phyloP scores from a whole-genome alignment of 2,113 vertebrate genomes.

The Puma concolor region DNA sequence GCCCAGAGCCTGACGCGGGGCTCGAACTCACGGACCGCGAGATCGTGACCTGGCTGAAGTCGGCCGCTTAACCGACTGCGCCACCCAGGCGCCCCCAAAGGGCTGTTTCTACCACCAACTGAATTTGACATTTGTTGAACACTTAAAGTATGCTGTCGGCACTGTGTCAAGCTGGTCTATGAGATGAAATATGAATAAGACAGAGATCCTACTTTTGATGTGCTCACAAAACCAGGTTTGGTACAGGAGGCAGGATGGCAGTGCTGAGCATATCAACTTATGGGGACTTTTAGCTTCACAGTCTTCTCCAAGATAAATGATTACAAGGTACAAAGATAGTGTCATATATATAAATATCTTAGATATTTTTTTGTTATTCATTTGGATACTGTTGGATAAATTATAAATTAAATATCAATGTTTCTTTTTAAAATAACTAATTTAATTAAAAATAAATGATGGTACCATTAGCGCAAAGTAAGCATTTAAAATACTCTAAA shows the following conservation, averaged over 20 bases:
- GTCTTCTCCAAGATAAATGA: background rate
- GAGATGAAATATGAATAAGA: background rate
- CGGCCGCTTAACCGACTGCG: no score
- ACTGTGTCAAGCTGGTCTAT: background rate
- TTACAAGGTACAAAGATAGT: background rate
- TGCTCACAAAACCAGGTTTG: background rate
- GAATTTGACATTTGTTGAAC: background rate
- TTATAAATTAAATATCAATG: background rate
- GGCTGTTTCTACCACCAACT: background rate
- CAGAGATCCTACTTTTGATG: background rate
- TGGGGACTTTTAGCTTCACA: background rate
- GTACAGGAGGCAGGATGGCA: background rate
- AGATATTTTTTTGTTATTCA: background rate
- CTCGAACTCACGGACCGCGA: no score
- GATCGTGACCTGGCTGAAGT: no score
- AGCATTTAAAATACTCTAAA: background rate
- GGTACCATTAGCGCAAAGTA: background rate
- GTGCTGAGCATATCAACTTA: background rate
- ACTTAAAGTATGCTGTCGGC: background rate
- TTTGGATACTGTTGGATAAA: background rate
- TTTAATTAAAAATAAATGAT: background rate
- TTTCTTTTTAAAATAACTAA: background rate
- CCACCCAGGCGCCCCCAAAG: no score
- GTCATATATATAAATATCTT: background rate
- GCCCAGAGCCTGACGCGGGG: no score